These are phyloP conservation scores for Entelurus aequoreus DNA, from an alignment of 2,113 vertebrate genomes.

Conservation along the genomic window DNA sequence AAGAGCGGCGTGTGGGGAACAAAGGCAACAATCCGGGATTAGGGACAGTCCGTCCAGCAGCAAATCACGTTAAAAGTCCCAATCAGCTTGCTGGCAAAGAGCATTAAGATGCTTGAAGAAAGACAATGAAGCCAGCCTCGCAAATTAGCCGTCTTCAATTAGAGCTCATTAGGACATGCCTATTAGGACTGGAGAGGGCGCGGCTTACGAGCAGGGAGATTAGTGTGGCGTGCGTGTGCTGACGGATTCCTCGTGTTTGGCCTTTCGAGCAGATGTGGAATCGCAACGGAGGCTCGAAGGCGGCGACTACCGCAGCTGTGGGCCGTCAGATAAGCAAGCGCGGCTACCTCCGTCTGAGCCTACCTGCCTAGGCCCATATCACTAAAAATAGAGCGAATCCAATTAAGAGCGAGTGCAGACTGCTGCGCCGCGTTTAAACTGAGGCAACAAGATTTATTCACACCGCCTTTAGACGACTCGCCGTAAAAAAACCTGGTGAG, in stretches of 20 bases:
- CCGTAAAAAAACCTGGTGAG: slow-evolving; percentile 3
- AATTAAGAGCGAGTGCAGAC: slow-evolving; percentile 21
- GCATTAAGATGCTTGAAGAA: slow-evolving; percentile 47
- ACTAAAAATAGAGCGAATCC: slow-evolving; percentile 39
- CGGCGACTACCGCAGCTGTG: slow-evolving; percentile 26
- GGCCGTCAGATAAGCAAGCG: slow-evolving; percentile 47
- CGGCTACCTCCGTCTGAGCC: slow-evolving; percentile 20
- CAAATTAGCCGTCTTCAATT: slow-evolving; percentile 64
- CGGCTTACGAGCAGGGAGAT: slow-evolving; percentile 50
- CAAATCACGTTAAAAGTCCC: slow-evolving; percentile 28
- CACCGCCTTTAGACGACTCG: slow-evolving; percentile 6
- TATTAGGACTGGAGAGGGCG: slow-evolving; percentile 62
- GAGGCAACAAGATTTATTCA: slow-evolving; percentile 8
- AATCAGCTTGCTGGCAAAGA: slow-evolving; percentile 50
- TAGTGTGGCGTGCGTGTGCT: slow-evolving; percentile 36
- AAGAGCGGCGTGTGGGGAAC: background rate
- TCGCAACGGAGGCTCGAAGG: slow-evolving; percentile 9
- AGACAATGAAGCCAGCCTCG: slow-evolving; percentile 49
- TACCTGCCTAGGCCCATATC: background rate
- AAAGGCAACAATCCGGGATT: slow-evolving; percentile 21
- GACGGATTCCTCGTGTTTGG: slow-evolving; percentile 41
- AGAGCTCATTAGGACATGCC: slow-evolving; percentile 67
- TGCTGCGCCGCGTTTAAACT: background rate
- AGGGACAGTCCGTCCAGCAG: slow-evolving; percentile 12
- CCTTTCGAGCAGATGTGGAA: slow-evolving; percentile 40